Base-by-base conservation (phyloP, 2,888 invertebrate species). In the Campoletis raptor region DNA sequence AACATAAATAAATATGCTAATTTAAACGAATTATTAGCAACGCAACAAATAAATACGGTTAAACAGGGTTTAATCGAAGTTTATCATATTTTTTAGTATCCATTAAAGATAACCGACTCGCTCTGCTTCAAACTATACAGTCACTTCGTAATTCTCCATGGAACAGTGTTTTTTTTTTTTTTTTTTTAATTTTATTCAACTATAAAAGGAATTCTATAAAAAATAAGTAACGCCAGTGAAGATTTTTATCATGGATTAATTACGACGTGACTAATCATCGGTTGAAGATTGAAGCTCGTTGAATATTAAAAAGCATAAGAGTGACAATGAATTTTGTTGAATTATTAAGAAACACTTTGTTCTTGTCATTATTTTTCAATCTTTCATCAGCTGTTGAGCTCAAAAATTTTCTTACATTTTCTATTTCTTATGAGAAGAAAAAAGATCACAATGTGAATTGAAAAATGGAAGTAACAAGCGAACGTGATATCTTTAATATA, bases 41-140 rank as follows among this genome's bases (percentile, higher is more conserved):
- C 30, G 76, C 80, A 18, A 48, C 54, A 73, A 83, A 24, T 52
- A 73, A 73, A 85, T 67, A 85, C 67, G 81, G 80, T 85, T 70
- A 74, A 83, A 87, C 87, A 87, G 87, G 85, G 87, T 85, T 85
- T 12, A 77, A 83, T 82, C 79, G 67, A 72, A 81, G 66, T 67
- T 87, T 73, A 81, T 77, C 73, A 45, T 48, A 57, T 6, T 83
- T 78, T 72, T 80, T 80, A 76, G 76, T 77, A 30, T 57, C 48
- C 70, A 80, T 66, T 24, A 67, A 85, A 40, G 15, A 77, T 40
- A 61, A 24, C 67, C 15, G 48, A n/a, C 72, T 76, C 76, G 48
- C 10, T 30, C 30, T 4, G 9, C 37, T 72, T 15, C 1, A 2
- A 18, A 10, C 30, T 30, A 36, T n/a, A 18, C 72, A 61, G 42